Percentiles rank a stretch among this genome's conserved stretches.
Evolutionary conservation across 2,888 invertebrate species (phyloP).

Genomic region (Phytoseiulus persimilis): DNA sequence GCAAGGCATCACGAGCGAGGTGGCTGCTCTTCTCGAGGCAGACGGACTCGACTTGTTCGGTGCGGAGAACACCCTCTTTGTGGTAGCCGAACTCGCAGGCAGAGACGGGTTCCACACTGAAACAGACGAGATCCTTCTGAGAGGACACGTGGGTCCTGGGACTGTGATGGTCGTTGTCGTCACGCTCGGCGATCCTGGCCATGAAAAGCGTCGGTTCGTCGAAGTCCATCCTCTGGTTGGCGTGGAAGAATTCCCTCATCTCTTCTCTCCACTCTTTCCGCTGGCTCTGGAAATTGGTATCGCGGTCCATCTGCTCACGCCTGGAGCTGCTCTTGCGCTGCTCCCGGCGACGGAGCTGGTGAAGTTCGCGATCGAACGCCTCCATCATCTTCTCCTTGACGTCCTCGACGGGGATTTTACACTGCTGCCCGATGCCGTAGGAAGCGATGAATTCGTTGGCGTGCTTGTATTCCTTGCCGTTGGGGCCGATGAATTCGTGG

Average conservation of each 20-base stretch:
- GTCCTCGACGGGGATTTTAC: neutral
- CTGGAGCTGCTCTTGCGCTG: neutral
- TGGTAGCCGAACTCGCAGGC: slow-evolving; percentile 20
- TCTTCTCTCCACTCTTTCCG: neutral
- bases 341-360: slow-evolving; percentile 7
- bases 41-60: slow-evolving; percentile 24
- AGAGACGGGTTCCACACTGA: neutral
- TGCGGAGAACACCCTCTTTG: slow-evolving; percentile 17
- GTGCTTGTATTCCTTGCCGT: slow-evolving; percentile 6
- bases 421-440: slow-evolving; percentile 16
- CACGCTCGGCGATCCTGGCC: neutral
- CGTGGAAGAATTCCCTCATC: neutral
- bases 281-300: neutral
- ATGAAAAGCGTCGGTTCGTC: neutral
- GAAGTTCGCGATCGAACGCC: neutral
- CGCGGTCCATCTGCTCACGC: neutral
- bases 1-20: neutral
- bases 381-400: slow-evolving; percentile 15
- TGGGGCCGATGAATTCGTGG: slow-evolving; percentile 24
- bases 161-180: neutral
- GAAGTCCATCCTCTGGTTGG: neutral
- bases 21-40: neutral
- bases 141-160: neutral
- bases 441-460: slow-evolving; percentile 33
- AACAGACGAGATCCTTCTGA: slow-evolving; percentile 7